Evolutionary conservation across 2,888 invertebrate species (phyloP).

Genomic region (Sepioteuthis lessoniana): DNA sequence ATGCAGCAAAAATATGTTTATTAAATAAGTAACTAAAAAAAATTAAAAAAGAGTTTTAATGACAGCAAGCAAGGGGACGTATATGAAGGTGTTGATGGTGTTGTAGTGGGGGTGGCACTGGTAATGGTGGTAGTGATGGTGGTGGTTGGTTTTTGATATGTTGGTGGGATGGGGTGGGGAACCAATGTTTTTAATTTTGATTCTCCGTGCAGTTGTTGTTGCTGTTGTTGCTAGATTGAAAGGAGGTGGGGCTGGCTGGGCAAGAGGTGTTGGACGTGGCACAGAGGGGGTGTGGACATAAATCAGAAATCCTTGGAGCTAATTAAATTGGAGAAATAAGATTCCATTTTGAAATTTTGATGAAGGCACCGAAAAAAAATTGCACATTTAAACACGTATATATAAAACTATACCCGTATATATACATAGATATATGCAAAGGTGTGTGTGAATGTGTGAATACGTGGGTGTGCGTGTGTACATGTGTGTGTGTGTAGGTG

Average conservation of each 20-base stretch:
- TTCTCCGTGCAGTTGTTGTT: too few relatives aligned
- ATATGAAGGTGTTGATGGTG: too few relatives aligned
- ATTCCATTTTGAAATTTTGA: conserved; percentile 33
- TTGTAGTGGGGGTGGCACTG: too few relatives aligned
- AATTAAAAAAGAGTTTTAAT: background rate
- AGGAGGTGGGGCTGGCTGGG: background rate
- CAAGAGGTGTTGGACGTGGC: background rate
- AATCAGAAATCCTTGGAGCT: conserved; percentile 33
- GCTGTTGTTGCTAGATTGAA: too few relatives aligned
- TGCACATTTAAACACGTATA: background rate
- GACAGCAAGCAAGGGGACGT: background rate
- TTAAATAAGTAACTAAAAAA: background rate
- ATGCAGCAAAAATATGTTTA: background rate
- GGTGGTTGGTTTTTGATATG: too few relatives aligned
- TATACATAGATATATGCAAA: background rate
- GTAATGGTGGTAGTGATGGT: too few relatives aligned
- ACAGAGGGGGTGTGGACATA: background rate
- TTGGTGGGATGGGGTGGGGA: too few relatives aligned
- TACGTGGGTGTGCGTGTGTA: too few relatives aligned
- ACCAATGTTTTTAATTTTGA: too few relatives aligned
- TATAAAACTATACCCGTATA: background rate
- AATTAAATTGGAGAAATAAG: conserved; percentile 23
- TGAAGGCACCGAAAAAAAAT: background rate
- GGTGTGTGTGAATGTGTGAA: too few relatives aligned
- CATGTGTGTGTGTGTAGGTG: too few relatives aligned